Conservation (phyloP, 2,797 vertebrate species). For the Oreortyx pictus region DNA sequence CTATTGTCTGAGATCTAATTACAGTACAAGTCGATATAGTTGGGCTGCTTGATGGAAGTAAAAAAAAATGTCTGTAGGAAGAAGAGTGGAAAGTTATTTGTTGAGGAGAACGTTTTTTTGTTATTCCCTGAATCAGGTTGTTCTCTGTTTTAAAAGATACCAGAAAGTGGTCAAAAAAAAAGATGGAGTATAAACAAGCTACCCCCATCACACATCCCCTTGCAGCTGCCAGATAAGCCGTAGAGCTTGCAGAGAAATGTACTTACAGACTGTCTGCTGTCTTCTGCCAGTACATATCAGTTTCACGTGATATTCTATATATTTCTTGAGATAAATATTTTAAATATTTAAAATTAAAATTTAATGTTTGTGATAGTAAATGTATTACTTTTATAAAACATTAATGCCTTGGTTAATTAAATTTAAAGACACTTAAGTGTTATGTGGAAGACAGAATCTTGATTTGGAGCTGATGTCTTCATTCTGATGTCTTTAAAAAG, state of each 20-base stretch:
- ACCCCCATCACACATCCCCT: neutral
- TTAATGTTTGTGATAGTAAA: neutral
- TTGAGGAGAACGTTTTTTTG: neutral
- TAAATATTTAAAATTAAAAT: neutral
- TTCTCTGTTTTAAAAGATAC: neutral
- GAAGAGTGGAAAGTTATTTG: neutral
- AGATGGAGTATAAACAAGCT: neutral
- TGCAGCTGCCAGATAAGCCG: neutral
- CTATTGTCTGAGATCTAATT: slow-evolving; percentile 53
- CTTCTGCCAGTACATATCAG: neutral
- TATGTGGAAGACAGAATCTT: neutral
- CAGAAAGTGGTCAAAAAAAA: neutral
- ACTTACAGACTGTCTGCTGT: neutral
- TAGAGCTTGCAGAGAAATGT: neutral
- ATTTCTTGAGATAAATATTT: neutral
- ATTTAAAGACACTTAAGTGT: neutral
- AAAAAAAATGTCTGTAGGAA: neutral
- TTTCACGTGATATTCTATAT: neutral
- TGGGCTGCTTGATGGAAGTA: neutral
- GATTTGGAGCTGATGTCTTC: neutral
- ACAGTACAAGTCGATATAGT: slow-evolving; percentile 5
- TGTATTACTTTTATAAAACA: neutral
- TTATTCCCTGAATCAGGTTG: neutral
- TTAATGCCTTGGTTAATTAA: neutral
- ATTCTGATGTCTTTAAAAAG: neutral